A percentile compares a stretch with the other conserved stretches of the same genome.
Evolutionary conservation across 2,888 invertebrate species (phyloP).

Genomic region (Actias luna): DNA sequence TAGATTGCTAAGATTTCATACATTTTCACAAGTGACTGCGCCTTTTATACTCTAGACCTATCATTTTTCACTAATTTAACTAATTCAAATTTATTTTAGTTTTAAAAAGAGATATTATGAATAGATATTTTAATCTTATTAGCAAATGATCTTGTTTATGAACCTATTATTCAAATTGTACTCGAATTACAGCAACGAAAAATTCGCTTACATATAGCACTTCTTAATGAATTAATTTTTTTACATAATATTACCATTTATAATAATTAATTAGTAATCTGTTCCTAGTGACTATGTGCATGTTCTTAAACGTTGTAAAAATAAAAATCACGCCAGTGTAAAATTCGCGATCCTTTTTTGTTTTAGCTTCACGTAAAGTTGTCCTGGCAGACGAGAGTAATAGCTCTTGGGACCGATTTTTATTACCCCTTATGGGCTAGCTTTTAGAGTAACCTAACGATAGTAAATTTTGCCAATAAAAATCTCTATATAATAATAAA

Average conservation of each 20-base stretch:
- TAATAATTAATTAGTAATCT: no score
- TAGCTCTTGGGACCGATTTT: conserved; percentile 50
- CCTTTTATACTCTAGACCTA: conserved; percentile 35
- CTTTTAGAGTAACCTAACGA: conserved; percentile 53
- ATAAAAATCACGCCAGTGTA: conserved; percentile 23
- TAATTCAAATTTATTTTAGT: background rate
- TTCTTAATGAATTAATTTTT: no score
- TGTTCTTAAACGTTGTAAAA: background rate
- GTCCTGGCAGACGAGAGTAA: conserved; percentile 42
- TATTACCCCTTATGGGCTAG: conserved; percentile 60
- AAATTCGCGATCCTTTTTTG: conserved; percentile 44
- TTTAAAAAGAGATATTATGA: no score
- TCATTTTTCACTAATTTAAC: background rate
- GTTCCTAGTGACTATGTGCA: no score
- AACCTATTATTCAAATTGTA: no score
- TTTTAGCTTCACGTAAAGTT: conserved; percentile 50
- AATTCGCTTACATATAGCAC: no score
- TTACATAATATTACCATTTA: no score
- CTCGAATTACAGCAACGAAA: no score
- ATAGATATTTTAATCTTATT: background rate
- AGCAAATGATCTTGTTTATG: no score
- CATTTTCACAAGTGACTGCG: conserved; percentile 31
- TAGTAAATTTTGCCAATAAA: conserved; percentile 45
- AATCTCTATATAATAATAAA: conserved; percentile 31
- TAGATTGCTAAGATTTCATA: conserved; percentile 41